Percentiles rank a stretch among this genome's conserved stretches.
These are phyloP conservation scores for Dermolepida albohirtum DNA, from an alignment of 2,888 invertebrate species.

Conservation along the genomic window DNA sequence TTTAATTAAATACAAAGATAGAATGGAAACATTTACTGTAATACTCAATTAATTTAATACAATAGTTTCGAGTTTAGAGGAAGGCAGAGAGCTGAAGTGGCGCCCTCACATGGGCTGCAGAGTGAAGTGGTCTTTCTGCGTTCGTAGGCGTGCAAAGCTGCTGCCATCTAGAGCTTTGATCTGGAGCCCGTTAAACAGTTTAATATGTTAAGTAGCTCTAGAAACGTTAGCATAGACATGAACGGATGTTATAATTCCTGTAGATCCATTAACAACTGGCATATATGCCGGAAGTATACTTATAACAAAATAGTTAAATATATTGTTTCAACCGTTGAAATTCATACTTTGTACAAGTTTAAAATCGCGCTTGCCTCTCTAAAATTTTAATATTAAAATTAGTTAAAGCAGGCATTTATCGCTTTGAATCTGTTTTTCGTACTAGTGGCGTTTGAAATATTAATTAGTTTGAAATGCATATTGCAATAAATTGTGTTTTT, in stretches of 20 bases:
- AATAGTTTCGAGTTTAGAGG: conserved; percentile 46
- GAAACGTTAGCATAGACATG: conserved; percentile 46
- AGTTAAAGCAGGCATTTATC: conserved; percentile 5
- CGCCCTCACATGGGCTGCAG: conserved; percentile 45
- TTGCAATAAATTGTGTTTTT: too few relatives aligned
- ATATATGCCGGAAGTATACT: conserved; percentile 24
- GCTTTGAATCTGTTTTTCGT: not conserved
- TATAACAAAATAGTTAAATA: conserved; percentile 39
- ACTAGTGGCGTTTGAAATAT: too few relatives aligned
- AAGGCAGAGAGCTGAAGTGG: conserved; percentile 27
- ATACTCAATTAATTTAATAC: conserved; percentile 52
- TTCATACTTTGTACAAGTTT: conserved; percentile 33
- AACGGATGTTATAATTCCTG: conserved; percentile 47
- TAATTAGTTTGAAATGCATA: too few relatives aligned
- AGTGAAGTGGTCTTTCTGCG: conserved; percentile 51
- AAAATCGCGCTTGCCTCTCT: conserved; percentile 20
- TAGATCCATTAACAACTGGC: conserved; percentile 47
- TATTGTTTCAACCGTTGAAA: conserved; percentile 33
- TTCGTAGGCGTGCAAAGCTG: conserved; percentile 41
- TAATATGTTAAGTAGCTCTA: conserved; percentile 50
- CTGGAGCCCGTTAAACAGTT: conserved; percentile 49
- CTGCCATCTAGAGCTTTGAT: conserved; percentile 52
- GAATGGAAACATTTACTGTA: conserved; percentile 50
- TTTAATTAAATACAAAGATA: conserved; percentile 48
- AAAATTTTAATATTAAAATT: conserved; percentile 9